phyloP scores from a whole-genome alignment of 2,888 invertebrate genomes.

The Bugula neritina region DNA sequence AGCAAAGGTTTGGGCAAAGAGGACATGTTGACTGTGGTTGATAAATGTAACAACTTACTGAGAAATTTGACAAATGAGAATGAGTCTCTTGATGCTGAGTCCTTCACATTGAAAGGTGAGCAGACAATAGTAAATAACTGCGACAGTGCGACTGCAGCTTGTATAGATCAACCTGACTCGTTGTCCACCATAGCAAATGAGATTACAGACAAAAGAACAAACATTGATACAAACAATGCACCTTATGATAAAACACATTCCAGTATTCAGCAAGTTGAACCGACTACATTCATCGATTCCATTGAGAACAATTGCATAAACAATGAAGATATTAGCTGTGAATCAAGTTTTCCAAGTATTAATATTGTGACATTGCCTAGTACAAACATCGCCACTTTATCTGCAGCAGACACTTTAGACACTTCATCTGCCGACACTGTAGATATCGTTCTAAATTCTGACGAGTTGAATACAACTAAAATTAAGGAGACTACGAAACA shows the following conservation, averaged over 20 bases:
- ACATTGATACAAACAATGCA: constrained; percentile 18
- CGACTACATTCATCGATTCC: constrained; percentile 8
- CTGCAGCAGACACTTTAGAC: too few relatives aligned
- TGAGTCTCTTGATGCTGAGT: background rate
- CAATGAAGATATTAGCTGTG: background rate
- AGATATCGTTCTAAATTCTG: background rate
- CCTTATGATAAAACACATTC: background rate
- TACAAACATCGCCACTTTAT: background rate
- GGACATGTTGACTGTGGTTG: background rate
- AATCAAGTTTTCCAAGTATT: background rate
- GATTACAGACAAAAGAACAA: constrained; percentile 23
- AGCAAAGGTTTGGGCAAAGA: background rate
- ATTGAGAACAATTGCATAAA: constrained; percentile 6
- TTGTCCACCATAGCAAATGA: background rate
- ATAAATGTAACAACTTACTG: background rate
- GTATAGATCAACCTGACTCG: background rate
- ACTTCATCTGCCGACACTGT: background rate
- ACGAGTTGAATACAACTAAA: background rate
- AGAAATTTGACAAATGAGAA: background rate
- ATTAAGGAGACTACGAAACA: background rate
- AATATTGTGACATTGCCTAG: background rate
- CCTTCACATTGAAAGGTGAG: background rate
- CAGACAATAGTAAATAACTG: background rate
- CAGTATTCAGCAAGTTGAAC: background rate
- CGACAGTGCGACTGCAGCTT: background rate